Conservation (phyloP, 2,888 invertebrate species). For the Sinelater perroti region DNA sequence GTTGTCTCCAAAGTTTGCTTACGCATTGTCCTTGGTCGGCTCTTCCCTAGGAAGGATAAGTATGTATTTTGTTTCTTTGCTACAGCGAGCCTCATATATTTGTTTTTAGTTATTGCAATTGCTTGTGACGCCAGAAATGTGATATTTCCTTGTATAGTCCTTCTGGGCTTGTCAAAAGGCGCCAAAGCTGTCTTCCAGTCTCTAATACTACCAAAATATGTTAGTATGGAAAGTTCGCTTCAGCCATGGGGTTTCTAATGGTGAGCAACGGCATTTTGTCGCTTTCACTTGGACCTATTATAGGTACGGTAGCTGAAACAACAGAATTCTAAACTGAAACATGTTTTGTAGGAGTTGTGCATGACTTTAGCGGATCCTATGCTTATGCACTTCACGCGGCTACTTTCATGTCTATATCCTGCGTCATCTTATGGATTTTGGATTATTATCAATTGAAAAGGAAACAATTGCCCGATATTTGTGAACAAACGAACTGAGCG, state of each 20-base stretch:
- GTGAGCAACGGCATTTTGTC: constrained; percentile 56
- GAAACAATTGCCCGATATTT: too few species aligned
- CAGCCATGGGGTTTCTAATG: constrained; percentile 58
- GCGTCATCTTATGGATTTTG: constrained; percentile 49
- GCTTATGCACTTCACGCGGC: constrained; percentile 55
- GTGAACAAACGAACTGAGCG: too few species aligned
- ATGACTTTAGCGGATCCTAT: constrained; percentile 54
- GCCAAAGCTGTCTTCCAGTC: constrained; percentile 59
- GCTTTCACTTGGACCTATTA: constrained; percentile 55
- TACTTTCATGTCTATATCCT: constrained; percentile 52
- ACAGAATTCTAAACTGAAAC: too few species aligned
- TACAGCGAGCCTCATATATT: too few species aligned
- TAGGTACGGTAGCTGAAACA: constrained; percentile 57
- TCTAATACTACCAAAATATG: constrained; percentile 56
- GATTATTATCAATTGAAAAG: constrained; percentile 2
- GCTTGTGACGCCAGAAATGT: constrained; percentile 44
- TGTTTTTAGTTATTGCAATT: constrained; percentile 49
- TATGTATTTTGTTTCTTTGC: constrained; percentile 44
- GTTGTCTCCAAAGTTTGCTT: constrained; percentile 57
- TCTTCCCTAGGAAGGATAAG: constrained; percentile 58
- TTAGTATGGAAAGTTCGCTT: constrained; percentile 54
- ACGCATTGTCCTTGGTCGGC: constrained; percentile 54
- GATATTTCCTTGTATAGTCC: constrained; percentile 47
- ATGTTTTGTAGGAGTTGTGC: constrained; percentile 52
- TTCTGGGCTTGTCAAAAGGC: constrained; percentile 58